A percentile compares a stretch with the other conserved stretches of the same genome.
Evolutionary conservation across 2,888 invertebrate species (phyloP).

Genomic region (Neoitamus cyanurus): DNA sequence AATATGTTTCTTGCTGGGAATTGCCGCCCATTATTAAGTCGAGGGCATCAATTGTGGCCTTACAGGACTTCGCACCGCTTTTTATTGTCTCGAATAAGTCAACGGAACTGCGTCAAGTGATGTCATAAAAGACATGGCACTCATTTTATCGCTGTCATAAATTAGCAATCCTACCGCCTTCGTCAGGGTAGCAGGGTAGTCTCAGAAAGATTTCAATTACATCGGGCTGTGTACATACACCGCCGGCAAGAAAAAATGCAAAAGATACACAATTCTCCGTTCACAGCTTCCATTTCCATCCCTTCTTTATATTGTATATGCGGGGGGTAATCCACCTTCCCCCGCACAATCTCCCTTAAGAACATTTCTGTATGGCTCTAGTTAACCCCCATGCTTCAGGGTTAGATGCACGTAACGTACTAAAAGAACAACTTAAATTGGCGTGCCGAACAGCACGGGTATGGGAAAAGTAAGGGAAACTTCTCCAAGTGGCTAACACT

Average conservation of each 20-base stretch:
- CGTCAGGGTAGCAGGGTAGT: not conserved
- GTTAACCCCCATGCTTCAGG: not conserved
- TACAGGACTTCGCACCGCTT: not conserved
- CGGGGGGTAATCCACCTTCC: not conserved
- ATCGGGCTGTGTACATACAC: not conserved
- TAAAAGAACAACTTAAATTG: conserved; percentile 18
- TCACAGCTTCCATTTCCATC: not conserved
- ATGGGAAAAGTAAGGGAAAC: not conserved
- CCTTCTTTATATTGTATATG: not conserved
- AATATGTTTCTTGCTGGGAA: not conserved
- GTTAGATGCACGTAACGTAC: not conserved
- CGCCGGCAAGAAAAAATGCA: not conserved
- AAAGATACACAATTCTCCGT: not conserved
- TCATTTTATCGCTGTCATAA: conserved; percentile 1
- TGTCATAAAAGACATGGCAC: conserved; percentile 42
- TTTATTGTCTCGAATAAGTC: not conserved
- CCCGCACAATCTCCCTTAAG: not conserved
- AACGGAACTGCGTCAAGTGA: not conserved
- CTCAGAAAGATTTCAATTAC: not conserved
- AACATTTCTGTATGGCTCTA: not conserved
- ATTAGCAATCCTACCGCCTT: not conserved
- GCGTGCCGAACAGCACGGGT: not conserved
- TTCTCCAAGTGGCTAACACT: not conserved
- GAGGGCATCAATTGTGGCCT: not conserved
- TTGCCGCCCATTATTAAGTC: not conserved